These are phyloP conservation scores for Lepidocolaptes lacrymiger DNA, from an alignment of 2,797 vertebrate species.

Conservation along the genomic window DNA sequence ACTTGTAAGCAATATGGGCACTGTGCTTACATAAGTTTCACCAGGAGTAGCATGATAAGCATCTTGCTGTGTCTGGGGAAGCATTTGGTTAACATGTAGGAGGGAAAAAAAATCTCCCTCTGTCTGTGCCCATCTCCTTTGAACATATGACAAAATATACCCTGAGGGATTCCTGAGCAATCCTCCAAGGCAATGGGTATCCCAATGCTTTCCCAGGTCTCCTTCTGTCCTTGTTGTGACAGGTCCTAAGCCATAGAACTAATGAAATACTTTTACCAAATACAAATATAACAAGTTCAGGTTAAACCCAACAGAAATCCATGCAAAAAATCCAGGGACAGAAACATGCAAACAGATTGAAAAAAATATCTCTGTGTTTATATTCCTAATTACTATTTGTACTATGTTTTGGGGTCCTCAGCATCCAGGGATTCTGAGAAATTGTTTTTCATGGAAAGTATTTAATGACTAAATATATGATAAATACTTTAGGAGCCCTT, in stretches of 20 bases:
- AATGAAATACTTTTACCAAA: neutral
- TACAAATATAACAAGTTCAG: neutral
- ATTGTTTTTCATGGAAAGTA: neutral
- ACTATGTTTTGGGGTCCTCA: neutral
- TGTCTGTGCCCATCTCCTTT: neutral
- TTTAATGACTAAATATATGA: neutral
- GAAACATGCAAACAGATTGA: neutral
- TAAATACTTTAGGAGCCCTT: neutral
- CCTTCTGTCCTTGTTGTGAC: neutral
- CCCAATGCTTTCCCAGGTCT: neutral
- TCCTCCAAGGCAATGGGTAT: neutral
- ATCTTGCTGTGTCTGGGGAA: neutral
- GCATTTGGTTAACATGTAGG: neutral
- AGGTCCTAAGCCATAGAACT: neutral
- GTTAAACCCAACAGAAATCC: neutral
- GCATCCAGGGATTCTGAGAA: neutral
- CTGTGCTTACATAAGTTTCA: neutral
- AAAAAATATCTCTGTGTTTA: neutral
- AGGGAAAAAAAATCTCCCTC: neutral
- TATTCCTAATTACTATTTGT: neutral
- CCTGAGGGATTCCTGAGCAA: neutral
- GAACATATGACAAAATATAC: neutral
- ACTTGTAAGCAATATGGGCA: neutral
- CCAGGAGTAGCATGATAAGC: neutral
- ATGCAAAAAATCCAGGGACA: neutral